Base-by-base conservation (phyloP, 2,888 invertebrate genomes). In the Synanthedon vespiformis region DNA sequence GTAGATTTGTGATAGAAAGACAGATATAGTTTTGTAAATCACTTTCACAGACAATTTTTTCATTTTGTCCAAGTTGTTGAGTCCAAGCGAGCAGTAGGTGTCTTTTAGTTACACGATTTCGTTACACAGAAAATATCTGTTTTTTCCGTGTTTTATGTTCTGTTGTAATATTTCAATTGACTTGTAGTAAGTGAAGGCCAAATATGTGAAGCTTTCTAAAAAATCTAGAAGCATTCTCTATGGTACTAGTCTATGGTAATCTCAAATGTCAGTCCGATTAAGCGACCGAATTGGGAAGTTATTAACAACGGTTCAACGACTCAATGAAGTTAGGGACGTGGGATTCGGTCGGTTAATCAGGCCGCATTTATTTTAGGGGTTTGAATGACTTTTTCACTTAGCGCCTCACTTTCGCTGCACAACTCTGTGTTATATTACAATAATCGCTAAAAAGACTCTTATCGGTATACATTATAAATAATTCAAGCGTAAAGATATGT, bases 401-500 rank as follows among this genome's bases (percentile, higher is more conserved):
- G n/a, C 5, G 16, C 14, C 16, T 16, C 16, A 48, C 44, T 16
- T 48, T 14, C 48, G 16, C 48, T 48, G 48, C 44, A 44, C n/a
- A 44, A 44, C 44, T 48, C 48, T 13, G 12, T 48, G 48, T 18
- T 44, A 48, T 48, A 48, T 48, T 48, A 48, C 48, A 48, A 34
- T 50, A 50, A 16, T 50, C 40, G 10, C 34, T 34, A 34, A 50
- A 50, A 18, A 48, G 44, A 13, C 11, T 18, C 80, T 82, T 81
- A 83, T 64, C 65, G 65, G 67, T 70, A 72, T 77, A 78, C 71
- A 69, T 80, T 82, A 86, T 85, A 86, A 85, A 86, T 86, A 78
- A 86, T 80, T 72, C 81, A 86, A 87, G 87, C 87, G 74, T 83
- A 85, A 83, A 86, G 87, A 87, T 87, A 87, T 87, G 87, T 87